Conservation (phyloP, 2,113 vertebrate species). For the Phocoena phocoena region DNA sequence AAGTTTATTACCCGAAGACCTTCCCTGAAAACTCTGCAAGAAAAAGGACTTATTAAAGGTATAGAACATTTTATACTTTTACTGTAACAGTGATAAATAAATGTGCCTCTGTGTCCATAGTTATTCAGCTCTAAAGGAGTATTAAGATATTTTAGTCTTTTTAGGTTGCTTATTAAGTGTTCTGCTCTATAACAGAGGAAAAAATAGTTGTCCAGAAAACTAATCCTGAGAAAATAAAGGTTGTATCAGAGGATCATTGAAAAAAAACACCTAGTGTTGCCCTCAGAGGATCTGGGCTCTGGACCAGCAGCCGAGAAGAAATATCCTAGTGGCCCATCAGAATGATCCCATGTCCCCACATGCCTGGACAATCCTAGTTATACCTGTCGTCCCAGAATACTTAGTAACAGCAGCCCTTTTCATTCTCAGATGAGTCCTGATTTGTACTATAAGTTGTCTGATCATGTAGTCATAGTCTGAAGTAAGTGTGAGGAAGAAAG, state of each 20-base stretch:
- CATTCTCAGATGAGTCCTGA: neutral
- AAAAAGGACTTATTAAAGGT: constrained; percentile 95
- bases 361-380: neutral
- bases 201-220: constrained; percentile 14
- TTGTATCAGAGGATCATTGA: neutral
- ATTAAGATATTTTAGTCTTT: neutral
- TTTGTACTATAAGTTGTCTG: neutral
- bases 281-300: neutral
- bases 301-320: neutral
- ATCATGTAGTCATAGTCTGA: neutral
- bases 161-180: constrained; percentile 33
- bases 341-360: neutral
- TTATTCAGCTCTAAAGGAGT: constrained; percentile 16
- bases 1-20: constrained; percentile 93
- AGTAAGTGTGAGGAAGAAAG: neutral
- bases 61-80: constrained; percentile 58
- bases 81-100: constrained; percentile 8
- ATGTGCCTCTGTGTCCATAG: neutral
- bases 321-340: neutral
- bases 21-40: constrained; percentile 92
- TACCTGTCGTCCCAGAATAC: neutral
- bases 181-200: neutral
- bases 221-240: constrained; percentile 5
- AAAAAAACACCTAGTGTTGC: neutral
- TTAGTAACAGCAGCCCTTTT: neutral